phyloP scores from a whole-genome alignment of 1,140 invertebrate species.

The Pogonus chalceus region DNA sequence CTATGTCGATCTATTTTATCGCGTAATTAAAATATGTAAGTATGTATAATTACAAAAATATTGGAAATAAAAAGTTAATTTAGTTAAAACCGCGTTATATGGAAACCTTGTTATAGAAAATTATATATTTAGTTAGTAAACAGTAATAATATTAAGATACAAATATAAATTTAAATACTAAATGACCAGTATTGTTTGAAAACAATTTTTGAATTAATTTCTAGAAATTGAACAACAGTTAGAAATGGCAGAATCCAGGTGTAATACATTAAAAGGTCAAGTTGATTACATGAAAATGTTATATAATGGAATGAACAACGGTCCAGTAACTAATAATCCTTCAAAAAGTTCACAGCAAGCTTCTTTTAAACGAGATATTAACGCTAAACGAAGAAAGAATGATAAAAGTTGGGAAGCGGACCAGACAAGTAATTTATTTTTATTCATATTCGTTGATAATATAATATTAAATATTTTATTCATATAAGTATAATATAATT shows the following conservation, averaged over 20 bases:
- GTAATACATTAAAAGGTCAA: constrained; percentile 32
- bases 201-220: constrained; percentile 8
- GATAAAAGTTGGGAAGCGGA: neutral
- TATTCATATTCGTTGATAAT: neutral
- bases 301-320: constrained; percentile 18
- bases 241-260: constrained; percentile 32
- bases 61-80: no score
- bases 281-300: constrained; percentile 34
- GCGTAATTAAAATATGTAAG: no score
- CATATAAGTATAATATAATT: neutral
- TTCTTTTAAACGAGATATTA: neutral
- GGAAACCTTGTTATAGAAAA: constrained; percentile 1
- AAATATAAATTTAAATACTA: neutral
- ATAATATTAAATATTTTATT: constrained; percentile 1
- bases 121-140: neutral
- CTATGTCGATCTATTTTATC: no score
- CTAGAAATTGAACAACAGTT: constrained; percentile 34
- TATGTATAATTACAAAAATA: no score
- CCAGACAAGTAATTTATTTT: neutral
- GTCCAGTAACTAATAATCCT: neutral
- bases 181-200: neutral
- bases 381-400: neutral
- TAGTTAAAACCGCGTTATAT: constrained; percentile 8
- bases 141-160: neutral
- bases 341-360: neutral